These are phyloP conservation scores for Salticus scenicus DNA, from an alignment of 2,888 invertebrate species.

Conservation along the genomic window DNA sequence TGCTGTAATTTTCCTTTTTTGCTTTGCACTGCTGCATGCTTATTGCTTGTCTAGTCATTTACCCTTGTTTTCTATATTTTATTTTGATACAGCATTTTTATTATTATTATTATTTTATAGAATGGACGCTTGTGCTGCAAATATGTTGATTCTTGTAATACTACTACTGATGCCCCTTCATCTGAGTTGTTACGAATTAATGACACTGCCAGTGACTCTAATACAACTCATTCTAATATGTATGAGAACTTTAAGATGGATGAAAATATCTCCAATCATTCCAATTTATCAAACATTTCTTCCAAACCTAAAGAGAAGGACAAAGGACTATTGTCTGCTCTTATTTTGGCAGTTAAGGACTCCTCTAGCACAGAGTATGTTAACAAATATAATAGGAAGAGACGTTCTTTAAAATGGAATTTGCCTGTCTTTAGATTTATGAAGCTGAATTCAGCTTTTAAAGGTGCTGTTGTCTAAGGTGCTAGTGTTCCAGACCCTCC, in stretches of 20 bases:
- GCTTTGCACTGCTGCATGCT: constrained; percentile 31
- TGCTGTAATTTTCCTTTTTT: neutral
- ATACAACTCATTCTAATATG: constrained; percentile 17
- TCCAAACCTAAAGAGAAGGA: constrained; percentile 39
- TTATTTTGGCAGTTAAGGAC: constrained; percentile 54
- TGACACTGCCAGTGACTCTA: constrained; percentile 43
- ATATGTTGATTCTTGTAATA: constrained; percentile 50
- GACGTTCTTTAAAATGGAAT: constrained; percentile 29
- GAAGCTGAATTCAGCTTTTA: constrained; percentile 41
- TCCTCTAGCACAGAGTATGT: constrained; percentile 28
- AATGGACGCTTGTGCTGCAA: constrained; percentile 66
- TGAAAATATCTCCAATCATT: constrained; percentile 37
- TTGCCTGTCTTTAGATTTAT: constrained; percentile 48
- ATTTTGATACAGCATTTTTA: neutral
- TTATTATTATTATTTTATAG: constrained; percentile 43
- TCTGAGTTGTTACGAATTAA: constrained; percentile 35
- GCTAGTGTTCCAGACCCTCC: constrained; percentile 48
- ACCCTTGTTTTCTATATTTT: neutral
- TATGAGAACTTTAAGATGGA: constrained; percentile 42
- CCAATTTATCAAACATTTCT: constrained; percentile 43
- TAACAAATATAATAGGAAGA: constrained; percentile 39
- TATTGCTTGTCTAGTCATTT: neutral
- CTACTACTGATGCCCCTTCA: constrained; percentile 35
- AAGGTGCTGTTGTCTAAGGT: constrained; percentile 58
- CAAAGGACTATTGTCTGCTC: constrained; percentile 40